phyloP scores from a whole-genome alignment of 1,140 invertebrate genomes.

The Sminthurinus signatus region DNA sequence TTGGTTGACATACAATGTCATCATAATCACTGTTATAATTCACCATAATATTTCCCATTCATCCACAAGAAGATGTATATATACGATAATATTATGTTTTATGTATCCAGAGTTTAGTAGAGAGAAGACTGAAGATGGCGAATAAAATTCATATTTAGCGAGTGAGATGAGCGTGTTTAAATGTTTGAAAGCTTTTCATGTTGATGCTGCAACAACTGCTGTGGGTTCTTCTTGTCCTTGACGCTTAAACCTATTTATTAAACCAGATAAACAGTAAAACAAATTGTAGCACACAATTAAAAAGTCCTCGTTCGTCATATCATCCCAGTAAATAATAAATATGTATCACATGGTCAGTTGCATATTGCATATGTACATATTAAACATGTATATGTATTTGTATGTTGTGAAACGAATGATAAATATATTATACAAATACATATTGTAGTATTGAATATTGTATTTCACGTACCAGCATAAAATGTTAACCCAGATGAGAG shows the following conservation, averaged over 20 bases:
- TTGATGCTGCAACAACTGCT: not conserved
- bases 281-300: not conserved
- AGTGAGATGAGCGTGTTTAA: no score
- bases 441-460: not conserved
- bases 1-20: no score
- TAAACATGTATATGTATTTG: not conserved
- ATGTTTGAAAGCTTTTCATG: not conserved
- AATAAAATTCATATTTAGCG: no score
- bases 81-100: no score
- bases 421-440: not conserved
- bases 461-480: constrained; percentile 65
- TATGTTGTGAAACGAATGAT: not conserved
- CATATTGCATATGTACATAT: not conserved
- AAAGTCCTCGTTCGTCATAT: not conserved
- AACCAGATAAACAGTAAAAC: not conserved
- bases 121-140: no score
- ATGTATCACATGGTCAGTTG: not conserved
- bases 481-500: constrained; percentile 70
- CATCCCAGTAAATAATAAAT: not conserved
- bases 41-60: no score
- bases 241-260: not conserved
- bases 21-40: no score
- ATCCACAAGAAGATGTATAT: no score
- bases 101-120: no score
- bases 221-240: not conserved